Conservation (phyloP, 2,797 vertebrate species). For the Danionella dracula region DNA sequence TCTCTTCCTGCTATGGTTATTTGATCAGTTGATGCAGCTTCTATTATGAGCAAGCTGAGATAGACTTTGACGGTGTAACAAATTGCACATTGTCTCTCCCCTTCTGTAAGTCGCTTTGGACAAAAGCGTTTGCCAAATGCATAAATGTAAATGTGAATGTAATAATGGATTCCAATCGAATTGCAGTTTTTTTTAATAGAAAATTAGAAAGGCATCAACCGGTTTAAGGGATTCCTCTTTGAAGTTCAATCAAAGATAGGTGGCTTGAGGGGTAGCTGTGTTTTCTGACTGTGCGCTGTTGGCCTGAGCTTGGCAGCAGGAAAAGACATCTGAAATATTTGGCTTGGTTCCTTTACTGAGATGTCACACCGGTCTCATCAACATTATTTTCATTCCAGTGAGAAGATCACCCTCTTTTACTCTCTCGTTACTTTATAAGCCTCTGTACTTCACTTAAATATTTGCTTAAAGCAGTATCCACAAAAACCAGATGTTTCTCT, state of each 20-base stretch:
- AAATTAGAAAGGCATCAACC: too few relatives aligned
- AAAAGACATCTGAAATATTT: conserved; percentile 24
- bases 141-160: too few relatives aligned
- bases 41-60: too few relatives aligned
- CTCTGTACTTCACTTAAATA: neutral
- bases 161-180: too few relatives aligned
- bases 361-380: conserved; percentile 17
- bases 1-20: too few relatives aligned
- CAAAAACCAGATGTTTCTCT: neutral
- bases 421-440: conserved; percentile 3
- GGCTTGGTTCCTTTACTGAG: conserved; percentile 5
- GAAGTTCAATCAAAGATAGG: neutral
- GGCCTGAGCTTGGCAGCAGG: conserved; percentile 1
- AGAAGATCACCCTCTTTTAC: conserved; percentile 2
- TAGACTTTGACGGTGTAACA: too few relatives aligned
- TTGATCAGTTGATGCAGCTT: too few relatives aligned
- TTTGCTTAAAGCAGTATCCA: neutral
- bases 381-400: conserved; percentile 28
- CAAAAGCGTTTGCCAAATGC: too few relatives aligned
- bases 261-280: neutral
- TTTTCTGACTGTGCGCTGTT: conserved; percentile 2
- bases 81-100: too few relatives aligned
- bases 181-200: too few relatives aligned
- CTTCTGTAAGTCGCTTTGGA: too few relatives aligned
- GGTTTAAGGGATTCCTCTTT: too few relatives aligned